A percentile compares a stretch with the other conserved stretches of the same genome.
These are phyloP conservation scores for Catostomus latipinnis DNA, from an alignment of 2,797 vertebrate genomes.

Conservation along the genomic window DNA sequence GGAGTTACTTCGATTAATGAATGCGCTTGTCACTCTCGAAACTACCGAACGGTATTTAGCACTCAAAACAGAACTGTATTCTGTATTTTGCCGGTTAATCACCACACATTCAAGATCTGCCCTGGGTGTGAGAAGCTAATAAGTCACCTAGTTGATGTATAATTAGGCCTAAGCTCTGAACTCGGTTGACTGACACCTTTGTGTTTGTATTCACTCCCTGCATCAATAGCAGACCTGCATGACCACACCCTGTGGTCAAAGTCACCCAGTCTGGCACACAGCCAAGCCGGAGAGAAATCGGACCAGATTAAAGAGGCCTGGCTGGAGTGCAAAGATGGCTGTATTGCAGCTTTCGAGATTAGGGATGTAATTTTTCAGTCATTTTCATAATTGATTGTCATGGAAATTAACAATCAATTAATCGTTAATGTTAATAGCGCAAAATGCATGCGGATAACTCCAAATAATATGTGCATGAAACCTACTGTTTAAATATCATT, in stretches of 20 bases:
- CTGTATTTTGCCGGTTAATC: not conserved
- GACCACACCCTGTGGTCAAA: conserved; percentile 77
- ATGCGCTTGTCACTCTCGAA: too few species aligned
- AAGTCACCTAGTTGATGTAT: conserved; percentile 55
- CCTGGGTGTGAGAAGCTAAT: conserved; percentile 37
- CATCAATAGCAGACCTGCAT: conserved; percentile 55
- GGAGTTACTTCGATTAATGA: too few species aligned
- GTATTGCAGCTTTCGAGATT: too few species aligned
- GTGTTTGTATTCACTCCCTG: conserved; percentile 49
- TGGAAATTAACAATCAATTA: too few species aligned
- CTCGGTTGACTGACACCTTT: conserved; percentile 54
- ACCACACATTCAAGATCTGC: not conserved
- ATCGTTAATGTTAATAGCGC: too few species aligned
- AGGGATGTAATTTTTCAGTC: too few species aligned
- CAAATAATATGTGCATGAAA: too few species aligned
- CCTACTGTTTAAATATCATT: too few species aligned
- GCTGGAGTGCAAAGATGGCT: not conserved
- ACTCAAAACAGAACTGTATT: too few species aligned
- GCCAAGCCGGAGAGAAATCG: conserved; percentile 46
- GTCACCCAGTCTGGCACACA: conserved; percentile 57
- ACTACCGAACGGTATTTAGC: too few species aligned
- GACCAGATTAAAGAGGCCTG: conserved; percentile 37
- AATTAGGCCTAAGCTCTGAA: conserved; percentile 57
- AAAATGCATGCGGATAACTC: too few species aligned
- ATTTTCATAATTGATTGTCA: too few species aligned